Evolutionary conservation across 2,113 vertebrate species (phyloP).

Genomic region (Fukomys damarensis): DNA sequence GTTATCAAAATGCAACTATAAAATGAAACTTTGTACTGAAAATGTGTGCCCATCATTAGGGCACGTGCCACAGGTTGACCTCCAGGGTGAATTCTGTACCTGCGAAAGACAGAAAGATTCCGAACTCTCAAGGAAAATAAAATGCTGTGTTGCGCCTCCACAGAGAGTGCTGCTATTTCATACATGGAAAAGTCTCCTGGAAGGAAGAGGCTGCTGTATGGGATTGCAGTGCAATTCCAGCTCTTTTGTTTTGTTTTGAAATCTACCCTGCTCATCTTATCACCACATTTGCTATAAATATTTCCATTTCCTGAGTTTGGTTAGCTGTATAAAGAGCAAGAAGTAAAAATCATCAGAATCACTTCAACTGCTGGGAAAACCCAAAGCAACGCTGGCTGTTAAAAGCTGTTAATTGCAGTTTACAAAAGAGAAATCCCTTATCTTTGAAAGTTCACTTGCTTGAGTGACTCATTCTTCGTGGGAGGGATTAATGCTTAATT

Average conservation of each 20-base stretch:
- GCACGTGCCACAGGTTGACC: not conserved
- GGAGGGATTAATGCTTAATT: slow-evolving; percentile 81
- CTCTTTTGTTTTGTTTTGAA: not conserved
- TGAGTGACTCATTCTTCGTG: slow-evolving; percentile 78
- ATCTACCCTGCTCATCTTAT: not conserved
- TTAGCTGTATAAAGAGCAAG: not conserved
- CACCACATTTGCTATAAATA: not conserved
- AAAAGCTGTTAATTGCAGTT: slow-evolving; percentile 80
- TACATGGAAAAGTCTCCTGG: not conserved
- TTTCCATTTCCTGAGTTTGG: slow-evolving; percentile 29
- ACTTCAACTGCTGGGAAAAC: slow-evolving; percentile 58
- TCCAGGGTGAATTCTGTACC: not conserved
- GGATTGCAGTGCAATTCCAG: not conserved
- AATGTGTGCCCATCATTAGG: not conserved
- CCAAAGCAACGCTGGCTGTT: slow-evolving; percentile 44
- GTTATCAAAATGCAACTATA: not conserved
- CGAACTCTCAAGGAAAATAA: not conserved
- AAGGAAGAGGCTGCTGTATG: not conserved
- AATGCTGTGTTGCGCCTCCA: not conserved
- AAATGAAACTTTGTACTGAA: not conserved
- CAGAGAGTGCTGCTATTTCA: not conserved
- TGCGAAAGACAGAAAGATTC: not conserved
- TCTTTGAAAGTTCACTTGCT: slow-evolving; percentile 80
- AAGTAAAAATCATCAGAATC: slow-evolving; percentile 48
- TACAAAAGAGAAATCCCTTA: slow-evolving; percentile 80